Evolutionary conservation across 1,140 invertebrate genomes (phyloP).

Genomic region (Drosophila arawakana): DNA sequence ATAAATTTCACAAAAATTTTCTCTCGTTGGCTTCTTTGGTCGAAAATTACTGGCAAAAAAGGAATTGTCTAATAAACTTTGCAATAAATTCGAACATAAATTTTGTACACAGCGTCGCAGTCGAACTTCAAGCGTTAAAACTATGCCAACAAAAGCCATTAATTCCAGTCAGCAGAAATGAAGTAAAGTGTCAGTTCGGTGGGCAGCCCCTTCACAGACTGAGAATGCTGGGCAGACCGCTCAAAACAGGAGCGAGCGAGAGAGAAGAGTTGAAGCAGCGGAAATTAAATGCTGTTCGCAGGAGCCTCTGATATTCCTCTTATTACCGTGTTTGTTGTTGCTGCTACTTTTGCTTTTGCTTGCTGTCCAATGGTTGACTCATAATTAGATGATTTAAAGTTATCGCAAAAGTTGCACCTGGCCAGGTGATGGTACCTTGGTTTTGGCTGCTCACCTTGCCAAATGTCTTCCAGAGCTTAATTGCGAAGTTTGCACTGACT

Average conservation of each 20-base stretch:
- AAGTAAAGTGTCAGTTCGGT: constrained; percentile 78
- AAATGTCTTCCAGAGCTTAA: constrained; percentile 74
- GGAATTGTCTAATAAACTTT: constrained; percentile 83
- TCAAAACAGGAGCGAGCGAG: neutral
- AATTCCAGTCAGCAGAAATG: constrained; percentile 82
- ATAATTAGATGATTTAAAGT: constrained; percentile 84
- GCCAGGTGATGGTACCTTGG: constrained; percentile 19
- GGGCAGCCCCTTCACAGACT: neutral
- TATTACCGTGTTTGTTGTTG: constrained; percentile 27
- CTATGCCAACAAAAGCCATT: constrained; percentile 83
- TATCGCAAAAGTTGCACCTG: constrained; percentile 76
- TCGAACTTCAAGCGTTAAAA: constrained; percentile 81
- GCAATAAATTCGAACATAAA: constrained; percentile 83
- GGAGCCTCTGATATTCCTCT: constrained; percentile 10
- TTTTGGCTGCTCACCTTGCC: constrained; percentile 68
- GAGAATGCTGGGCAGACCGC: constrained; percentile 1
- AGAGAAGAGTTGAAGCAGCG: constrained; percentile 55
- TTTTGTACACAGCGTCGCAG: constrained; percentile 73
- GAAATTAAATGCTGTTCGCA: constrained; percentile 76
- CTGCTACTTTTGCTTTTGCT: constrained; percentile 9
- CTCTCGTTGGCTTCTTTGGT: constrained; percentile 39
- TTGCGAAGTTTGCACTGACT: constrained; percentile 70
- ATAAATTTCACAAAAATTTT: constrained; percentile 77
- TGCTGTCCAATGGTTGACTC: constrained; percentile 66
- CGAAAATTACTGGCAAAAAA: constrained; percentile 71